phyloP scores from a whole-genome alignment of 2,797 vertebrate species.

The Hemitrygon akajei region DNA sequence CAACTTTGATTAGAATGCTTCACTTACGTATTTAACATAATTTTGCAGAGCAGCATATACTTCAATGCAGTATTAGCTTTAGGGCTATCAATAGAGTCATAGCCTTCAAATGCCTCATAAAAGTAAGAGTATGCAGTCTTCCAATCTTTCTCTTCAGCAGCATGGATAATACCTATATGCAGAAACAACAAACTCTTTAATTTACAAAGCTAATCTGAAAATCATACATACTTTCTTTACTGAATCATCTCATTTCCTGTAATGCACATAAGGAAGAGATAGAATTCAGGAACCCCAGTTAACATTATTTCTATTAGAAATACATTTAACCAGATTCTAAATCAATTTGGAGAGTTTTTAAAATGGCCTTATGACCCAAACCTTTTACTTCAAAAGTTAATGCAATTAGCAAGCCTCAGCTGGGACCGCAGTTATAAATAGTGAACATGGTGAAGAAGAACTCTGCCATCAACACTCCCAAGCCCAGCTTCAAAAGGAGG shows the following conservation, averaged over 20 bases:
- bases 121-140: slow-evolving; percentile 98
- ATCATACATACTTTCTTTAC: not conserved
- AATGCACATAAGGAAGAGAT: too few species aligned
- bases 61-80: slow-evolving; percentile 90
- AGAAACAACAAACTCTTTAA: slow-evolving; percentile 1
- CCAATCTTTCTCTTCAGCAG: slow-evolving; percentile 97
- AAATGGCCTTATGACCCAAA: not conserved
- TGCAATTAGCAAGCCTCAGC: not conserved
- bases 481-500: too few species aligned
- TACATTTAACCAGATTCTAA: not conserved
- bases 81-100: slow-evolving; percentile 90
- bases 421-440: not conserved
- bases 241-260: too few species aligned
- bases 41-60: slow-evolving; percentile 99
- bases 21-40: slow-evolving; percentile 90
- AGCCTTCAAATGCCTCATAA: slow-evolving; percentile 95
- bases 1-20: not conserved
- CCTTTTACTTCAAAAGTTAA: not conserved
- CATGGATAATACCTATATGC: slow-evolving; percentile 83
- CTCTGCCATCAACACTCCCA: too few species aligned
- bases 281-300: not conserved
- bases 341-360: not conserved
- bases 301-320: not conserved
- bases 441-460: too few species aligned
- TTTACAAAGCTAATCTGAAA: not conserved